Evolutionary conservation across 1,140 invertebrate genomes (phyloP).

Genomic region (Pristionchus pacificus): DNA sequence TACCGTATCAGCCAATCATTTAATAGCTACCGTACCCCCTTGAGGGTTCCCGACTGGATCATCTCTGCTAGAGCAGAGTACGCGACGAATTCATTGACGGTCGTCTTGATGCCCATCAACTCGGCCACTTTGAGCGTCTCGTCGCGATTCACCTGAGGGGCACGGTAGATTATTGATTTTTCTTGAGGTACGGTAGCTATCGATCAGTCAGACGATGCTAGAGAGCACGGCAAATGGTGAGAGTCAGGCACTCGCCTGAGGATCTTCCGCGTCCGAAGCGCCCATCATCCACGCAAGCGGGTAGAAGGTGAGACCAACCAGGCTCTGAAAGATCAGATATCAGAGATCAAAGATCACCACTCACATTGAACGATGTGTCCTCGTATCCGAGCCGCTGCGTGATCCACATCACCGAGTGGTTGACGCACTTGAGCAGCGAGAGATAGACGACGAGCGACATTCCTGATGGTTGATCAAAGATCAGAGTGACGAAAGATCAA

Average conservation of each 20-base stretch:
- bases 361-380: slow-evolving; percentile 41
- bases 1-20: too few relatives aligned
- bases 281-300: slow-evolving; percentile 78
- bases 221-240: too few relatives aligned
- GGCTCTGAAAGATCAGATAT: too few relatives aligned
- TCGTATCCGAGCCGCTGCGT: slow-evolving; percentile 69
- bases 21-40: too few relatives aligned
- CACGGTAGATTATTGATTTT: too few relatives aligned
- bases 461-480: too few relatives aligned
- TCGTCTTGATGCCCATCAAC: slow-evolving; percentile 79
- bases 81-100: slow-evolving; percentile 86
- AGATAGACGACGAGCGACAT: slow-evolving; percentile 88
- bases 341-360: too few relatives aligned
- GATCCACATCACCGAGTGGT: slow-evolving; percentile 74
- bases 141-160: slow-evolving; percentile 59
- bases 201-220: too few relatives aligned
- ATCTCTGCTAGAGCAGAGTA: slow-evolving; percentile 72
- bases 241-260: slow-evolving; percentile 83
- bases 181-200: too few relatives aligned
- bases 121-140: slow-evolving; percentile 66
- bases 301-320: slow-evolving; percentile 76
- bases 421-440: slow-evolving; percentile 76
- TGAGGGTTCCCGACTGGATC: slow-evolving; percentile 4
- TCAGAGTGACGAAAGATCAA: too few relatives aligned
- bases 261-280: slow-evolving; percentile 67